These are phyloP conservation scores for Oriolus oriolus DNA, from an alignment of 2,113 vertebrate genomes.

Conservation along the genomic window DNA sequence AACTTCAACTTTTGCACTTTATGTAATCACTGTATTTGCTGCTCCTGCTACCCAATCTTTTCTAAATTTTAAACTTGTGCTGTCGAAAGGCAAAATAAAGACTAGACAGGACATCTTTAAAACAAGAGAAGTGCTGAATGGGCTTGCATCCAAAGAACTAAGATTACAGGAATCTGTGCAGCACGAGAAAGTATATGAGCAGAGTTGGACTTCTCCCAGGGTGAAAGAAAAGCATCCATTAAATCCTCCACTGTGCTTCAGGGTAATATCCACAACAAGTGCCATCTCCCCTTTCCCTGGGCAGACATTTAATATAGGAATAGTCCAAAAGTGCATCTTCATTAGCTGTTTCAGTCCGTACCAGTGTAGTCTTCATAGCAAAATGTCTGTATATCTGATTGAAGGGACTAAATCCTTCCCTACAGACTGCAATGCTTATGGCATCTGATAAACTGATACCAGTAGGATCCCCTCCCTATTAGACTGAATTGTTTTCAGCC, in stretches of 20 bases:
- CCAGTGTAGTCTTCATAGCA: background rate
- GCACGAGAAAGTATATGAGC: background rate
- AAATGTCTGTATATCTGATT: background rate
- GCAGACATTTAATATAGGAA: background rate
- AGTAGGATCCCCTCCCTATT: background rate
- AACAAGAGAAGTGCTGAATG: background rate
- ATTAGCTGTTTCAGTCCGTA: background rate
- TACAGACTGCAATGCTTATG: background rate
- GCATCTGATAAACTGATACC: background rate
- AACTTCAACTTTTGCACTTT: background rate
- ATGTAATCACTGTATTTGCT: background rate
- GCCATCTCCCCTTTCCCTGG: background rate
- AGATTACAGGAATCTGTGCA: slow-evolving; percentile 4
- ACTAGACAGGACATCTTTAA: background rate
- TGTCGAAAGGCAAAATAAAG: background rate
- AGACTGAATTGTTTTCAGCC: background rate
- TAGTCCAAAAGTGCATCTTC: background rate
- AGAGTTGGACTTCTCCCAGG: background rate
- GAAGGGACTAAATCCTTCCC: background rate
- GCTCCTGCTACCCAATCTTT: background rate
- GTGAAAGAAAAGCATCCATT: background rate
- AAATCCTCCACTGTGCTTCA: background rate
- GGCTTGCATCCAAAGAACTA: background rate
- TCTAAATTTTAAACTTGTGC: slow-evolving; percentile 1
- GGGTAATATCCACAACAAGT: background rate